A percentile compares a stretch with the other conserved stretches of the same genome.
These are phyloP conservation scores for Rhogogaster chlorosoma DNA, from an alignment of 2,888 invertebrate genomes.

Conservation along the genomic window DNA sequence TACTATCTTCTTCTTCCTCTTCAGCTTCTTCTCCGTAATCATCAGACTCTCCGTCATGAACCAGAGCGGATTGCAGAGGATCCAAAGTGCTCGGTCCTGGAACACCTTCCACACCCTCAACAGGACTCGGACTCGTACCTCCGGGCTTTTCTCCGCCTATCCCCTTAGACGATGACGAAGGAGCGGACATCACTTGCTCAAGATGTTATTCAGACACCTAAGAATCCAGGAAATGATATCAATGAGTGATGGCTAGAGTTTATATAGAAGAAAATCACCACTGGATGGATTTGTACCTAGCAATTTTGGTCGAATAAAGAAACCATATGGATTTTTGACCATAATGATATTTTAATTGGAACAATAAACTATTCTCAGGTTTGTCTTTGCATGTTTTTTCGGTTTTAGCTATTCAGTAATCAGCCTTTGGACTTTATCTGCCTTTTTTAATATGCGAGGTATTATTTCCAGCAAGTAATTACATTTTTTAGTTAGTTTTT, in stretches of 20 bases:
- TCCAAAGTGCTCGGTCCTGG: constrained; percentile 73
- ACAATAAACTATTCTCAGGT: background rate
- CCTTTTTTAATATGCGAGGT: background rate
- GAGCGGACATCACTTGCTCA: constrained; percentile 73
- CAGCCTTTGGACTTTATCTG: background rate
- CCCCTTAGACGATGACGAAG: constrained; percentile 73
- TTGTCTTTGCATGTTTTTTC: background rate
- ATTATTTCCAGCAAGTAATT: background rate
- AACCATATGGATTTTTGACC: background rate
- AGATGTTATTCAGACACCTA: constrained; percentile 8
- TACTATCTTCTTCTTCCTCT: constrained; percentile 74
- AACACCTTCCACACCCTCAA: constrained; percentile 72
- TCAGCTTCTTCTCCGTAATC: constrained; percentile 71
- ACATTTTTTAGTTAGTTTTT: background rate
- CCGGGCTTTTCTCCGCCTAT: constrained; percentile 72
- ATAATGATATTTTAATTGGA: background rate
- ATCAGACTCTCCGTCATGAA: constrained; percentile 69
- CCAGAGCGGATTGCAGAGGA: constrained; percentile 63
- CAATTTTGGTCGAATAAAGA: background rate
- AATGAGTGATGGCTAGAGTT: background rate
- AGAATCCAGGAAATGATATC: background rate
- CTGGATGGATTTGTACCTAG: background rate
- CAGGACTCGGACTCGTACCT: constrained; percentile 75
- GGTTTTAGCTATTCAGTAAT: background rate
- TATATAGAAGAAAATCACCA: background rate